Conservation (phyloP, 2,797 vertebrate genomes). For the Allobates femoralis region DNA sequence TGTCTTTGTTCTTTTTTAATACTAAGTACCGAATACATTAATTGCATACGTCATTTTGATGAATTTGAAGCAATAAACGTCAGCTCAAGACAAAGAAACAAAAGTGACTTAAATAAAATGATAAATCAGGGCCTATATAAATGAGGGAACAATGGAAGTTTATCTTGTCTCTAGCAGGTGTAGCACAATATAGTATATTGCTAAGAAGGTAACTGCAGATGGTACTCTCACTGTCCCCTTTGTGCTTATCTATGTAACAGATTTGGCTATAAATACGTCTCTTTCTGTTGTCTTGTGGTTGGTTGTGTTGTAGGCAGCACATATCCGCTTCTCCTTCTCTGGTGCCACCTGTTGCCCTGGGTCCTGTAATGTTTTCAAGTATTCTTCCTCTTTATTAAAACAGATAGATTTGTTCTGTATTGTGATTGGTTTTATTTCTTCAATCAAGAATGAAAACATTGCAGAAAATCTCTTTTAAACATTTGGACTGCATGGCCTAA, state of each 20-base stretch:
- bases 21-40: too few relatives aligned
- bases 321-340: constrained; percentile 5
- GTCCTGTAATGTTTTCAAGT: constrained; percentile 22
- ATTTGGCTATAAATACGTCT: constrained; percentile 42
- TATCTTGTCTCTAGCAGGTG: constrained; percentile 20
- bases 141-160: neutral
- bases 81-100: too few relatives aligned
- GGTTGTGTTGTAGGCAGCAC: constrained; percentile 13
- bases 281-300: constrained; percentile 30
- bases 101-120: too few relatives aligned
- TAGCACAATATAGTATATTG: constrained; percentile 22
- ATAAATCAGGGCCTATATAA: too few relatives aligned
- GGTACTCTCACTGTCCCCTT: neutral
- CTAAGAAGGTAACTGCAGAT: constrained; percentile 5
- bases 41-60: too few relatives aligned
- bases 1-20: too few relatives aligned
- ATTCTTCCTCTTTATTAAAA: constrained; percentile 27
- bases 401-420: neutral
- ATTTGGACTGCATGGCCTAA: neutral
- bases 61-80: too few relatives aligned
- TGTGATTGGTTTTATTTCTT: neutral
- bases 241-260: constrained; percentile 24
- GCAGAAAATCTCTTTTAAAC: neutral
- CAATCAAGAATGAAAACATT: neutral
- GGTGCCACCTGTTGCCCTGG: constrained; percentile 49